Base-by-base conservation (phyloP, 2,113 vertebrate species). In the Holacanthus passer region DNA sequence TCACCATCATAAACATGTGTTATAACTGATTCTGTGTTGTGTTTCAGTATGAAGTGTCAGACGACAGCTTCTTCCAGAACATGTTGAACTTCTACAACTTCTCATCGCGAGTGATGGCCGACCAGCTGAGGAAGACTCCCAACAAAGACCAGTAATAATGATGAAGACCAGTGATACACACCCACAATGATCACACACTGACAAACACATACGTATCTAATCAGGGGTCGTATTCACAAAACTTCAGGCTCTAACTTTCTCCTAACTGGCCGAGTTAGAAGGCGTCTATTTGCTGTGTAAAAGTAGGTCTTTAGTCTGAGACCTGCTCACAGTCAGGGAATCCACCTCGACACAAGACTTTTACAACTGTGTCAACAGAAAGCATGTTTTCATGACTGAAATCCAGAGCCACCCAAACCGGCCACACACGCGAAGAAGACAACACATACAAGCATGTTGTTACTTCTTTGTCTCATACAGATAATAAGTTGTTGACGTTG, bases 51-150 rank as follows among this genome's bases (percentile, higher is more conserved):
- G 98, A 99, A 0, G 97, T 99, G n/a, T 96, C 96, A 0, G 97
- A 99, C 48, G 98, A 99, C 82, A 97, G 96, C 87, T 99, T 99
- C 93, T 99, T 99, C 94, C 97, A 98, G 93, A 99, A 99, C 92
- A 99, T 97, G 96, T 77, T 99, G 83, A 99, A 99, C 93, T 97
- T 99, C 93, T 99, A 98, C 94, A 99, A 99, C 94, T 99, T 99
- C 93, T 99, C 98, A 2, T 96, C 97, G 27, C 96, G 97, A 78
- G 96, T 99, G 90, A 99, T 98, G 98, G 96, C 98, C 0, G 98
- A 99, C 91, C 98, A 99, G 91, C 96, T 99, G 83, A 96, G 98
- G 84, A 99, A 99, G 87, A 95, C 97, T 29, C 98, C 98, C 71
- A 98, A 97, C 94, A 95, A 96, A 1, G 98, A 99, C 95, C 98